These are phyloP conservation scores for Batillaria attramentaria DNA, from an alignment of 1,140 invertebrate genomes.

Conservation along the genomic window DNA sequence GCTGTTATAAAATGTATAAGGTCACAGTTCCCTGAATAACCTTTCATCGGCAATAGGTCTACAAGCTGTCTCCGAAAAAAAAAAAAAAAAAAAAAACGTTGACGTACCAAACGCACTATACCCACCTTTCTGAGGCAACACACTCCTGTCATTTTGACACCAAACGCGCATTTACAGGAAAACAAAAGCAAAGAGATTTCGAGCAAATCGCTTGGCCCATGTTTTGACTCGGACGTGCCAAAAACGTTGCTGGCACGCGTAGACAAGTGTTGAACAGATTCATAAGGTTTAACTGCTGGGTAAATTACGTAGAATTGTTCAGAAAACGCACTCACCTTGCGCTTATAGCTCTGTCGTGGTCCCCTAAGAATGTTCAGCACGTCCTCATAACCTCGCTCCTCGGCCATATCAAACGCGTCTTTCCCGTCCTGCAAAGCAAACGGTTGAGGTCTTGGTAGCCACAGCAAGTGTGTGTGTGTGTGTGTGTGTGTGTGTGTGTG, in stretches of 20 bases:
- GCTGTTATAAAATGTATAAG: too few relatives aligned
- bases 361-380: slow-evolving; percentile 46
- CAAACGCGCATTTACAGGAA: too few relatives aligned
- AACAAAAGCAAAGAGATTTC: too few relatives aligned
- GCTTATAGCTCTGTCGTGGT: slow-evolving; percentile 21
- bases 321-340: background rate
- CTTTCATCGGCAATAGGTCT: too few relatives aligned
- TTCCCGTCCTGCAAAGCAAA: slow-evolving; percentile 50
- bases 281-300: background rate
- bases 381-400: slow-evolving; percentile 50
- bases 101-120: too few relatives aligned
- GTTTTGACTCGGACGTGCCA: background rate
- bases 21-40: too few relatives aligned
- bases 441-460: too few relatives aligned
- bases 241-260: slow-evolving; percentile 10
- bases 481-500: background rate
- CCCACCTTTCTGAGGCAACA: too few relatives aligned
- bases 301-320: background rate
- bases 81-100: too few relatives aligned
- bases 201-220: background rate
- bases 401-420: slow-evolving; percentile 46
- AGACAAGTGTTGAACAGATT: background rate
- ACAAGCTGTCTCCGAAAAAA: too few relatives aligned
- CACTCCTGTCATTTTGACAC: too few relatives aligned
- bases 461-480: background rate